Base-by-base conservation (phyloP, 2,797 vertebrate species). In the Adelosebastes latens region DNA sequence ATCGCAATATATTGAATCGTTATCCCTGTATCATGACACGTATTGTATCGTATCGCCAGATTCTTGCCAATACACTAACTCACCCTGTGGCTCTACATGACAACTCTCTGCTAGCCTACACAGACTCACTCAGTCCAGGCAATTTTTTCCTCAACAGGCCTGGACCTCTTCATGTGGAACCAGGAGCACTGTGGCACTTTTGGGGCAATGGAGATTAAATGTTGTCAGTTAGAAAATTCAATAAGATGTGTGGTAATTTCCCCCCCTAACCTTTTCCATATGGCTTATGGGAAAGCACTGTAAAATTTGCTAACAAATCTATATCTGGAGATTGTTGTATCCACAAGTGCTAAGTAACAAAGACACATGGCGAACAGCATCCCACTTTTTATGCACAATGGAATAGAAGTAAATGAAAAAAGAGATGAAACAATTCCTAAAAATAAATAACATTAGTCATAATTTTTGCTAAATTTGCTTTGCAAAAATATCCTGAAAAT, bases 111-210 rank as follows among this genome's bases (percentile, higher is more conserved):
- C 36, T 13, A 1, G 73, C 42, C 56, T 8, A 25, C 71, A 46
- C 20, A 67, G 4, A 34, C 32, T 65, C 42, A 46, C 49, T n/a
- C 75, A 53, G 11, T 64, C 8, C 31, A 58, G 67, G n/a, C 32
- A 72, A 18, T 53, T 24, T 53, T 75, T 66, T 25, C 39, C 65
- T 71, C 39, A 56, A 11, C 14, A 42, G 53, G 61, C 55, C 73
- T 79, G 52, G 53, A 83, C 39, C 25, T 72, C 34, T 55, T 77
- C 69, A 71, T 42, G 36, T 64, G 52, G 42, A 88, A 55, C 67
- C 34, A 62, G 6, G 31, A 63, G 39, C n/a, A 5, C 39, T 27
- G 59, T 12, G n/a, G 46, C 58, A 8, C 69, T 86, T 82, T 58
- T 0, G 0, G 2, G 32, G 61, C 9, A 64, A 74, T 42, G 29